Base-by-base conservation (phyloP, 1,140 invertebrate species). In the Samia ricini region DNA sequence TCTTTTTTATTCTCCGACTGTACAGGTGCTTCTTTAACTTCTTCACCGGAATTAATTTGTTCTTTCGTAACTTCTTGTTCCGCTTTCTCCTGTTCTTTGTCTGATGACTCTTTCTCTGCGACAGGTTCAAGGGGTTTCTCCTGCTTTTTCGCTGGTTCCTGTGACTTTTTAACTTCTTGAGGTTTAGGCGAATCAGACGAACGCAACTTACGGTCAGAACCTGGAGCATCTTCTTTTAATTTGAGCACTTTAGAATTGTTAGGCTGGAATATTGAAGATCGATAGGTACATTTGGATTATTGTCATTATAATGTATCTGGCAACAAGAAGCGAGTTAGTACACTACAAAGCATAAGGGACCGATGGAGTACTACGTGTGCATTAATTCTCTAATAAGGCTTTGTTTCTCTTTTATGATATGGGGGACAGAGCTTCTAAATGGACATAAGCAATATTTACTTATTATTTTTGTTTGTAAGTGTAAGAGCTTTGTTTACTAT, bases 181-280 rank as follows among this genome's bases (percentile, higher is more conserved):
- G 83, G 82, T 74, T 79, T 83, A 0, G 84, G 82, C 0, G 80
- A 85, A 52, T 83, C 77, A 0, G 78, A 59, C 5, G 78, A 89
- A 7, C 79, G 79, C 1, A 83, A 59, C 49, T 76, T 83, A 10
- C 78, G 77, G 21, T 89, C 87, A 0, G 84, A 80, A 0, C 66
- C 18, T 0, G 64, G 65, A 7, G 75, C 57, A 15, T 83, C 81
- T 0, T 91, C 84, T 52, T 84, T 86, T 54, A 91, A 61, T 57
- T 88, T 90, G 12, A 91, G 71, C 0, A 90, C 67, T 75, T 87
- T 89, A 0, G 72, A 61, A 15, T 85, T 78, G 48, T 86, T 87
- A 7, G 79, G 77, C 86, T 89, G 77, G 10, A 80, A 79, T 54
- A 2, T 61, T 60, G 24, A 56, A 2, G 26, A 8, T 10, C 26